Percentiles rank a stretch among this genome's conserved stretches.
phyloP scores from a whole-genome alignment of 2,888 invertebrate genomes.

The Melinaea menophilus region DNA sequence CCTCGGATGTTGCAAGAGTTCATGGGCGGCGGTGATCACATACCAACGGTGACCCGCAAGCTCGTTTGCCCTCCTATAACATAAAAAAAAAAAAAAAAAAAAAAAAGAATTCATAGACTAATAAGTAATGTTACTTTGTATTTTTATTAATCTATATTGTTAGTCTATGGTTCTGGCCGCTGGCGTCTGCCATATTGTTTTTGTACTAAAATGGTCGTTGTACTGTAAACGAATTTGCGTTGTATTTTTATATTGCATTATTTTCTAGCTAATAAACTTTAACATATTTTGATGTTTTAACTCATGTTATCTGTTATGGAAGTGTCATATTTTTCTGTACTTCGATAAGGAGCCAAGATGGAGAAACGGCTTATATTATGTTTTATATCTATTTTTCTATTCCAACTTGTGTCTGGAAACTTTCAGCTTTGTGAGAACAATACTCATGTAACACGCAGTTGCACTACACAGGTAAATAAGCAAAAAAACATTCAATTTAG shows the following conservation, averaged over 20 bases:
- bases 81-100: too few species aligned
- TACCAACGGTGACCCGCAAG: too few species aligned
- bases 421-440: constrained; percentile 54
- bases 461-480: constrained; percentile 59
- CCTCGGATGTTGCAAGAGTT: too few species aligned
- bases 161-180: not conserved
- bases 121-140: too few species aligned
- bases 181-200: constrained; percentile 38
- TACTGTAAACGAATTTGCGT: constrained; percentile 33
- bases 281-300: constrained; percentile 2
- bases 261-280: constrained; percentile 13
- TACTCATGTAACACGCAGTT: constrained; percentile 51
- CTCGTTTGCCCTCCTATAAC: too few species aligned
- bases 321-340: constrained; percentile 20
- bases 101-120: too few species aligned
- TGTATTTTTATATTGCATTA: constrained; percentile 20
- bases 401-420: constrained; percentile 47
- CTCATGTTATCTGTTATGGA: constrained; percentile 13
- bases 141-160: too few species aligned
- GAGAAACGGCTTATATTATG: constrained; percentile 45
- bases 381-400: constrained; percentile 42
- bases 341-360: constrained; percentile 35
- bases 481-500: not conserved
- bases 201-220: constrained; percentile 24
- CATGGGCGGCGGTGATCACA: too few species aligned